Evolutionary conservation across 2,797 vertebrate genomes (phyloP).

Genomic region (Galago senegalensis): DNA sequence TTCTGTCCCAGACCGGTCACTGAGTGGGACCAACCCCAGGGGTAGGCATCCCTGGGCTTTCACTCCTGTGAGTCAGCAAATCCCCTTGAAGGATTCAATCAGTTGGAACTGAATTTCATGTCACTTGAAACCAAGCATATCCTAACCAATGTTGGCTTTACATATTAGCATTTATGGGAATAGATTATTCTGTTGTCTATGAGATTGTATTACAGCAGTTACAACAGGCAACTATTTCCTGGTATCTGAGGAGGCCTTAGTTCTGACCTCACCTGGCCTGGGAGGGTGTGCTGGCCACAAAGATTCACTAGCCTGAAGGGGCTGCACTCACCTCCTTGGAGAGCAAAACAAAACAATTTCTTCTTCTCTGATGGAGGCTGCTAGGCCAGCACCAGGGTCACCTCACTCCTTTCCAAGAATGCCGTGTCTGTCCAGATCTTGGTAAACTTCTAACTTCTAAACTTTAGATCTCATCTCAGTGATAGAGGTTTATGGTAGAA

Average conservation of each 20-base stretch:
- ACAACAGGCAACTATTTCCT: neutral
- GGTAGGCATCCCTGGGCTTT: neutral
- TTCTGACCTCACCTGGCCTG: neutral
- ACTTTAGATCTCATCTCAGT: neutral
- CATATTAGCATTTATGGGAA: neutral
- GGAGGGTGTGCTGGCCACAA: neutral
- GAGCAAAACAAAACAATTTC: neutral
- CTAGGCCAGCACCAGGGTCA: neutral
- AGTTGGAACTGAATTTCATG: neutral
- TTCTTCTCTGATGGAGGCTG: neutral
- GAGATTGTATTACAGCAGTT: neutral
- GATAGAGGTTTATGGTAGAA: neutral
- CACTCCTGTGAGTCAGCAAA: neutral
- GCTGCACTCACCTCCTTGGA: neutral
- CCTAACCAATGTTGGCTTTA: neutral
- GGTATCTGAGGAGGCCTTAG: neutral
- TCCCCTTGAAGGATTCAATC: neutral
- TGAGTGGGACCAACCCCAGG: neutral
- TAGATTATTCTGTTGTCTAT: neutral
- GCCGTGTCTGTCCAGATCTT: neutral
- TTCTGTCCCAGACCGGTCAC: neutral
- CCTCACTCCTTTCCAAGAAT: neutral
- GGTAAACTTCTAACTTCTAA: neutral
- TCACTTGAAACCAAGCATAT: neutral
- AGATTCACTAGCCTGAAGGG: neutral